Percentiles rank a stretch among this genome's conserved stretches.
phyloP scores from a whole-genome alignment of 2,113 vertebrate species.

The Trinectes maculatus region DNA sequence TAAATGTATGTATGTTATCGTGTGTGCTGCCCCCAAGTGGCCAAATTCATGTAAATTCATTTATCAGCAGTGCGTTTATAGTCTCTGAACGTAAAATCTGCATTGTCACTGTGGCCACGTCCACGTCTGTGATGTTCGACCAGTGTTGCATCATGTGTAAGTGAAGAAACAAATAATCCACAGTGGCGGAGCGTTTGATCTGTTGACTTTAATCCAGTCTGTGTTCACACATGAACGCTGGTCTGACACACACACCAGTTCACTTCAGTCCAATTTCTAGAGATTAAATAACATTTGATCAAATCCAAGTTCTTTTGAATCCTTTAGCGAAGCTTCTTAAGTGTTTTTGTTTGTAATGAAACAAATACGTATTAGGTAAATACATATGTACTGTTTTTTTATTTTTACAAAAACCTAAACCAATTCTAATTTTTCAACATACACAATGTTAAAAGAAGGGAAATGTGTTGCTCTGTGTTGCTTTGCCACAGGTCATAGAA shows the following conservation, averaged over 20 bases:
- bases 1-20: too few species aligned
- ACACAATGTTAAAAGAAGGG: not conserved
- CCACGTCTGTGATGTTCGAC: too few species aligned
- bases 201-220: constrained; percentile 55
- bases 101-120: too few species aligned
- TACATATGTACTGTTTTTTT: too few species aligned
- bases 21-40: too few species aligned
- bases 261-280: constrained; percentile 9
- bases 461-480: not conserved
- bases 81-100: too few species aligned
- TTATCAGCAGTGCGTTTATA: too few species aligned
- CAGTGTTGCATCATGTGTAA: too few species aligned
- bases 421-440: not conserved
- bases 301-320: not conserved
- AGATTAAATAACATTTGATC: constrained; percentile 1
- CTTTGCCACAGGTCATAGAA: too few species aligned
- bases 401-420: not conserved
- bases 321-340: constrained; percentile 4
- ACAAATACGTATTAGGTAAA: not conserved
- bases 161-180: not conserved
- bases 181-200: not conserved
- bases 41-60: too few species aligned
- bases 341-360: not conserved
- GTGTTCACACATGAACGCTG: constrained; percentile 40
- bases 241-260: constrained; percentile 51